Percentiles rank a stretch among this genome's conserved stretches.
phyloP scores from a whole-genome alignment of 2,113 vertebrate species.

The Oryzias javanicus region DNA sequence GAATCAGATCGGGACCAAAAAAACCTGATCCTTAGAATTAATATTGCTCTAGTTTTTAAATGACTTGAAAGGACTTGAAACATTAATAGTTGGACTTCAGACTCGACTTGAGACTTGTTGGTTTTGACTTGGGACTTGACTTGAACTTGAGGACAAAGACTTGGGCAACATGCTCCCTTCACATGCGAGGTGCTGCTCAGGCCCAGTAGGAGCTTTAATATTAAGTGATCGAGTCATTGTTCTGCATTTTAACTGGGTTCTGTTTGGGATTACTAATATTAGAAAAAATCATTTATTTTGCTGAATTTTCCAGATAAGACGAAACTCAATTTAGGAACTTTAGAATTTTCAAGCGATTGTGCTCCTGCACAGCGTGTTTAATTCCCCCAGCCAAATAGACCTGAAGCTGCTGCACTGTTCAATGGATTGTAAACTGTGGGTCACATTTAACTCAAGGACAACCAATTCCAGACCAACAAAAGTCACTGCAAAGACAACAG shows the following conservation, averaged over 20 bases:
- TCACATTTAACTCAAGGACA: slow-evolving; percentile 37
- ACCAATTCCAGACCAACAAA: slow-evolving; percentile 16
- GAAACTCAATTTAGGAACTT: slow-evolving; percentile 27
- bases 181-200: background rate
- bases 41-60: too few relatives aligned
- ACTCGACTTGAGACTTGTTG: too few relatives aligned
- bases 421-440: slow-evolving; percentile 45
- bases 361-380: slow-evolving; percentile 6
- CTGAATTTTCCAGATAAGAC: slow-evolving; percentile 24
- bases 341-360: slow-evolving; percentile 6
- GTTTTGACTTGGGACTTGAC: too few relatives aligned
- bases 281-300: background rate
- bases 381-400: slow-evolving; percentile 5
- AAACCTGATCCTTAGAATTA: too few relatives aligned
- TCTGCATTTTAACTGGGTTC: background rate
- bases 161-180: too few relatives aligned
- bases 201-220: background rate
- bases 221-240: slow-evolving; percentile 18
- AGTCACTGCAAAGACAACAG: slow-evolving; percentile 22
- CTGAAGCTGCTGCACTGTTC: slow-evolving; percentile 34
- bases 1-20: too few relatives aligned
- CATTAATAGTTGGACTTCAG: too few relatives aligned
- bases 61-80: too few relatives aligned
- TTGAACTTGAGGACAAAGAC: too few relatives aligned
- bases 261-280: slow-evolving; percentile 2